A percentile compares a stretch with the other conserved stretches of the same genome.
Conservation (phyloP, 2,113 vertebrate species). For the Phoenicopterus ruber region DNA sequence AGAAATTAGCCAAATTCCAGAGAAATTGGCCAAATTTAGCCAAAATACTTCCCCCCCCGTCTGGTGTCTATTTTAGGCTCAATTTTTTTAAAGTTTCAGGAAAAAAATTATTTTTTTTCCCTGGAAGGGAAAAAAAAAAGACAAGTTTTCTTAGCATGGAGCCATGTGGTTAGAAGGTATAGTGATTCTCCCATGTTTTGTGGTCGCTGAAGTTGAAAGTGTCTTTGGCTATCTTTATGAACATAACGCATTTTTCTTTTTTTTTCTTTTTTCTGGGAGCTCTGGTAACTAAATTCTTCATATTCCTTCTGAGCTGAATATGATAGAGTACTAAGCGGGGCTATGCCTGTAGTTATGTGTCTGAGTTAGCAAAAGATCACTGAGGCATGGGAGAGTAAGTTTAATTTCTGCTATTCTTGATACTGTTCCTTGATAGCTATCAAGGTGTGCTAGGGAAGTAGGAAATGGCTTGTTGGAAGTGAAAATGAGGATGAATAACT, state of each 20-base stretch:
- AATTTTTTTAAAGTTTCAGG: background rate
- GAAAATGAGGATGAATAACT: background rate
- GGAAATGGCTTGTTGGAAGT: background rate
- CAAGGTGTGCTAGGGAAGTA: background rate
- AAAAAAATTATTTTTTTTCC: too few species aligned
- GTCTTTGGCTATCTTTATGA: background rate
- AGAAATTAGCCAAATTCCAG: background rate
- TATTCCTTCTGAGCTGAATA: background rate
- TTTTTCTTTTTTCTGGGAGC: fast-evolving
- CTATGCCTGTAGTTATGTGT: background rate
- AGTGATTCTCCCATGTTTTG: background rate
- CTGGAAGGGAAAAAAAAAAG: too few species aligned
- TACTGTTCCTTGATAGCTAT: background rate
- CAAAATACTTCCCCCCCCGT: background rate
- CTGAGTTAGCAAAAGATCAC: background rate
- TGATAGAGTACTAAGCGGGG: background rate
- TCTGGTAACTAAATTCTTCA: background rate
- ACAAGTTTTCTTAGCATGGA: background rate
- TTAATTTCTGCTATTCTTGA: background rate
- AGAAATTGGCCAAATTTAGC: background rate
- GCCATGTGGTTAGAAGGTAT: background rate
- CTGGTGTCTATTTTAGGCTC: background rate
- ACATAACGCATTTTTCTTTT: too few species aligned
- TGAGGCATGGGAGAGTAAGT: background rate
- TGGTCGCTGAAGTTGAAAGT: background rate